These are phyloP conservation scores for Dryobates pubescens DNA, from an alignment of 2,797 vertebrate genomes.

Conservation along the genomic window DNA sequence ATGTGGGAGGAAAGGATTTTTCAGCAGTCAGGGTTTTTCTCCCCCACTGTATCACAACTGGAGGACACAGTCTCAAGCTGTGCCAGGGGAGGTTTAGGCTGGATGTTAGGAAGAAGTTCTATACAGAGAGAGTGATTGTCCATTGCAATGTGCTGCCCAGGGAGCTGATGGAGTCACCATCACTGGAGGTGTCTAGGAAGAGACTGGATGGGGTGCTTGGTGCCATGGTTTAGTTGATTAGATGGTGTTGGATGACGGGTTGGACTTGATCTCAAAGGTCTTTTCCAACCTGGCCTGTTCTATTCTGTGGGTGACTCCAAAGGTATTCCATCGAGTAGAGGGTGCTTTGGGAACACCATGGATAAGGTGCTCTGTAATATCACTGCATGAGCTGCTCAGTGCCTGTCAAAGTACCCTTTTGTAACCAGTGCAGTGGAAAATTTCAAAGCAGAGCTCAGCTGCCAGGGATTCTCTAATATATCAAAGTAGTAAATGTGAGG, in stretches of 20 bases:
- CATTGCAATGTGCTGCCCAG: too few relatives aligned
- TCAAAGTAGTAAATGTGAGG: constrained; percentile 31
- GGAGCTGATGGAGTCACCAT: too few relatives aligned
- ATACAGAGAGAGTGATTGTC: too few relatives aligned
- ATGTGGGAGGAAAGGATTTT: background rate
- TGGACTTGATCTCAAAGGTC: too few relatives aligned
- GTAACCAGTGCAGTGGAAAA: background rate
- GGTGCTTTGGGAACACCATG: background rate
- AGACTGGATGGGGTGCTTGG: too few relatives aligned
- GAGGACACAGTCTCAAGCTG: too few relatives aligned
- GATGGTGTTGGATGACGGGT: too few relatives aligned
- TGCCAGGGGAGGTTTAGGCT: too few relatives aligned
- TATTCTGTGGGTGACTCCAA: background rate
- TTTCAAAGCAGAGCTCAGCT: constrained; percentile 10
- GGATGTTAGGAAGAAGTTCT: too few relatives aligned
- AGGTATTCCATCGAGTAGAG: background rate
- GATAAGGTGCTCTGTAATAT: rapidly evolving
- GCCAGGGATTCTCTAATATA: constrained; percentile 25
- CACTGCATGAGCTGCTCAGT: rapidly evolving
- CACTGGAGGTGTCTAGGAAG: too few relatives aligned
- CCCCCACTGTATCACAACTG: background rate
- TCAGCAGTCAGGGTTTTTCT: background rate
- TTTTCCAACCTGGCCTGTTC: background rate
- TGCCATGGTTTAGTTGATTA: too few relatives aligned
- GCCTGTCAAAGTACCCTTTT: background rate